Base-by-base conservation (phyloP, 2,113 vertebrate species). In the Centrocercus urophasianus region DNA sequence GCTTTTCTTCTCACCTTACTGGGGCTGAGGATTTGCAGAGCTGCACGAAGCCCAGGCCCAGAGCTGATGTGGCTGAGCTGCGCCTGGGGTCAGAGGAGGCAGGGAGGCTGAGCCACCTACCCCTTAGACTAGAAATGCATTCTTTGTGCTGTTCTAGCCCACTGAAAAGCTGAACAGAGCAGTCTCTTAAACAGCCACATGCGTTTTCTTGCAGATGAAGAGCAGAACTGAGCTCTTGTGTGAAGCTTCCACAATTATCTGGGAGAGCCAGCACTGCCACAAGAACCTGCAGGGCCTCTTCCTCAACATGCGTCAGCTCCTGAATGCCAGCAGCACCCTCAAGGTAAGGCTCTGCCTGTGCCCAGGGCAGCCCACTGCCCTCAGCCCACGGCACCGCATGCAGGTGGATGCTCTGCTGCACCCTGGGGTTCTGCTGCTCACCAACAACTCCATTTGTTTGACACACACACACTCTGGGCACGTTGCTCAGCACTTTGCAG, bases 241-340 rank as follows among this genome's bases (percentile, higher is more conserved):
- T 92, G 74, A 60, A 87, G 96, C 95, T 11, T 20, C 32, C 4
- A n/a, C 14, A 0, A 75, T 91, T 5, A 24, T 79, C 1, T 1
- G 0, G 77, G 36, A 92, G 32, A 0, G 16, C 22, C 25, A 22
- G 16, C 20, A 12, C 71, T 95, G 90, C 81, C 77, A 88, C 71
- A 2, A 0, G 1, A 0, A 2, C 4, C 72, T 97, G n/a, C 11
- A 5, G 5, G 63, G 12, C 2, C 7, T 98, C 13, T 20, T 24
- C 45, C 4, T 57, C 88, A 95, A 94, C 89, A 8, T 97, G 86
- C 8, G 6, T 3, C 1, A 3, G 1, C 20, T 96, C 38, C 2
- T 17, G 4, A 8, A 0, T 3, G 2, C 0, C 65, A 82, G 45
- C 16, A 93, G 61, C 0, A 7, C 1, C 21, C 7, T 11, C 54